These are phyloP conservation scores for Myathropa florea DNA, from an alignment of 2,888 invertebrate genomes.

Conservation along the genomic window DNA sequence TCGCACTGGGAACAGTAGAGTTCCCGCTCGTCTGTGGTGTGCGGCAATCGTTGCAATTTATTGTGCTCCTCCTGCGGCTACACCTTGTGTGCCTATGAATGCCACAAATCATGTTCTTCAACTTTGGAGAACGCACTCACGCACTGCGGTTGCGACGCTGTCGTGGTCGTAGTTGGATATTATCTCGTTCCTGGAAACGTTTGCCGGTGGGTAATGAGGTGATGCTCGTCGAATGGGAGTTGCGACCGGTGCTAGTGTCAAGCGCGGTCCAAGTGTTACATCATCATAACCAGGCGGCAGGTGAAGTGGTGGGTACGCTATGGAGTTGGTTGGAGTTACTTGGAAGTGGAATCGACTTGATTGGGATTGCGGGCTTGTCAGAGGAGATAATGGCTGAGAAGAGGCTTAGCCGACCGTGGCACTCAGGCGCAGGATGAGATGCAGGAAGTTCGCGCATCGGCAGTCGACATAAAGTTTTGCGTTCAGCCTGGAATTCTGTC, in stretches of 20 bases:
- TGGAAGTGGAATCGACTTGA: background rate
- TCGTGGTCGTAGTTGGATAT: slow-evolving; percentile 25
- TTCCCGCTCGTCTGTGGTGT: background rate
- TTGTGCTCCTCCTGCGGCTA: background rate
- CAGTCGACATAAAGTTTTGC: background rate
- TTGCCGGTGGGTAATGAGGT: slow-evolving; percentile 36
- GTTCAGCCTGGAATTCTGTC: background rate
- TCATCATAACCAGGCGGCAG: background rate
- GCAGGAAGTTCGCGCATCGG: background rate
- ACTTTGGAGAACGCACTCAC: slow-evolving; percentile 38
- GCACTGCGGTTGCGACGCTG: slow-evolving; percentile 4
- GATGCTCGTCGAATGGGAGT: slow-evolving; percentile 15
- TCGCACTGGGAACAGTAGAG: slow-evolving; percentile 32
- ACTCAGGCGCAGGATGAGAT: background rate
- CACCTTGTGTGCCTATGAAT: slow-evolving; percentile 2
- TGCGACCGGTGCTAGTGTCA: slow-evolving; percentile 12
- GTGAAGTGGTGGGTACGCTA: background rate
- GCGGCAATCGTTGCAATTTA: background rate
- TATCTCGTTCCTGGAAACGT: slow-evolving; percentile 41
- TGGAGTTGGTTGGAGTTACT: background rate
- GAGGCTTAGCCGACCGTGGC: background rate
- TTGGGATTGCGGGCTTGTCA: background rate
- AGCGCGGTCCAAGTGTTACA: background rate
- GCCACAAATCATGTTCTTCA: slow-evolving; percentile 51
- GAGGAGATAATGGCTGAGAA: background rate